These are phyloP conservation scores for Camelus dromedarius DNA, from an alignment of 2,113 vertebrate species.

Conservation along the genomic window DNA sequence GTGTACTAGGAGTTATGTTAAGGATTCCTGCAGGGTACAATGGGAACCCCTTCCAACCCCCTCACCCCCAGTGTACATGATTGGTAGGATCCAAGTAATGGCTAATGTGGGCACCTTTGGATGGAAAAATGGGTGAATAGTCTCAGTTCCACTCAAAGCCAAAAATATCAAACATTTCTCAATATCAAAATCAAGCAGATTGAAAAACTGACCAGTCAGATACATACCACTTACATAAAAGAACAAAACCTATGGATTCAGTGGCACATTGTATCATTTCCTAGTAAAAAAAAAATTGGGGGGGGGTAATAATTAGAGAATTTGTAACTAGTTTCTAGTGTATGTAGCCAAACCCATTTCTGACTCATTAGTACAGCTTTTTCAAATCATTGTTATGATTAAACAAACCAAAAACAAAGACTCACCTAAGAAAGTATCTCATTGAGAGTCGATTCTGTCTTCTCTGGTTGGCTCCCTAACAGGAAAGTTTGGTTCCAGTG, in stretches of 20 bases:
- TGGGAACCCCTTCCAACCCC: background rate
- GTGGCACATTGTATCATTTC: background rate
- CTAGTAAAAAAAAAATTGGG: slow-evolving; percentile 24
- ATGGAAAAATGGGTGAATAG: background rate
- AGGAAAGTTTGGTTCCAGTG: background rate
- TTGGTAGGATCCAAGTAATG: background rate
- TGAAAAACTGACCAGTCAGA: background rate
- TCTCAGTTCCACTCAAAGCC: slow-evolving; percentile 10
- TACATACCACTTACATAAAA: background rate
- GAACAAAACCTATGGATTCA: background rate
- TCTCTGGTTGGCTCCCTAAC: background rate
- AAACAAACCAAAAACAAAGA: background rate
- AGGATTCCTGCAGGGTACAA: background rate
- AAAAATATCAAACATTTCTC: slow-evolving; percentile 24
- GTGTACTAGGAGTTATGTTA: background rate
- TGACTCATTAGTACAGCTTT: slow-evolving; percentile 53
- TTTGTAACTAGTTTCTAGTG: background rate
- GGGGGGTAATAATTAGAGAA: slow-evolving; percentile 13
- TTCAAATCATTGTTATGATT: slow-evolving; percentile 20
- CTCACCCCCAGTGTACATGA: background rate
- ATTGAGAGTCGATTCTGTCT: background rate
- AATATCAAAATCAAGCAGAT: background rate
- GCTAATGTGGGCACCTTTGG: background rate
- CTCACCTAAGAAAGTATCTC: background rate
- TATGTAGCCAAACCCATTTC: background rate